A percentile compares a stretch with the other conserved stretches of the same genome.
Conservation (phyloP, 2,888 invertebrate species). For the Subacronicta megacephala region DNA sequence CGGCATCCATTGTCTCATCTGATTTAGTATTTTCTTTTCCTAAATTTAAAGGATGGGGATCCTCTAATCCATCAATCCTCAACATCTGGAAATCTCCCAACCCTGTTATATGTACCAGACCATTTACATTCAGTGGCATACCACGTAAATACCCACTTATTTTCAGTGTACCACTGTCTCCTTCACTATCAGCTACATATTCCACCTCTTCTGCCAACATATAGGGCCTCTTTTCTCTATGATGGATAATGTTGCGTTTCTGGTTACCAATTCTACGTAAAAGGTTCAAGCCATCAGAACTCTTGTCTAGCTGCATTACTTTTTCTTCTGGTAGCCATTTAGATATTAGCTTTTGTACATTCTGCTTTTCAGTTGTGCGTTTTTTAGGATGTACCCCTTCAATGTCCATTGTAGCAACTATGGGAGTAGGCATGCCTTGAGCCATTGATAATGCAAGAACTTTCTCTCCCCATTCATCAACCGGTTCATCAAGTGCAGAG, state of each 20-base stretch:
- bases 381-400: slow-evolving; percentile 93
- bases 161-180: slow-evolving; percentile 91
- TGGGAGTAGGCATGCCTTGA: slow-evolving; percentile 94
- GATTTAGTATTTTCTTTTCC: slow-evolving; percentile 84
- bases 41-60: slow-evolving; percentile 91
- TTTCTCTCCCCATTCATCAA: slow-evolving; percentile 95
- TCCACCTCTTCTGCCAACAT: slow-evolving; percentile 95
- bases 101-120: slow-evolving; percentile 97
- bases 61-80: slow-evolving; percentile 92
- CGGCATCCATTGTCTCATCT: slow-evolving; percentile 78
- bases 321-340: slow-evolving; percentile 96
- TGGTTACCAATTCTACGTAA: slow-evolving; percentile 93
- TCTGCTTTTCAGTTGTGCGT: slow-evolving; percentile 91
- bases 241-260: slow-evolving; percentile 92
- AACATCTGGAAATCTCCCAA: slow-evolving; percentile 98
- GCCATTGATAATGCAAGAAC: slow-evolving; percentile 94
- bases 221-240: slow-evolving; percentile 94
- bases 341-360: slow-evolving; percentile 91
- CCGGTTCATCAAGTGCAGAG: slow-evolving; percentile 92
- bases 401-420: slow-evolving; percentile 93
- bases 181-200: slow-evolving; percentile 87
- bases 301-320: slow-evolving; percentile 93
- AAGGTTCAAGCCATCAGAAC: slow-evolving; percentile 92
- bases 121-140: slow-evolving; percentile 95
- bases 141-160: slow-evolving; percentile 97